Conservation (phyloP, 35 echinoderm and acorn worm species). For the Diadema setosum region DNA sequence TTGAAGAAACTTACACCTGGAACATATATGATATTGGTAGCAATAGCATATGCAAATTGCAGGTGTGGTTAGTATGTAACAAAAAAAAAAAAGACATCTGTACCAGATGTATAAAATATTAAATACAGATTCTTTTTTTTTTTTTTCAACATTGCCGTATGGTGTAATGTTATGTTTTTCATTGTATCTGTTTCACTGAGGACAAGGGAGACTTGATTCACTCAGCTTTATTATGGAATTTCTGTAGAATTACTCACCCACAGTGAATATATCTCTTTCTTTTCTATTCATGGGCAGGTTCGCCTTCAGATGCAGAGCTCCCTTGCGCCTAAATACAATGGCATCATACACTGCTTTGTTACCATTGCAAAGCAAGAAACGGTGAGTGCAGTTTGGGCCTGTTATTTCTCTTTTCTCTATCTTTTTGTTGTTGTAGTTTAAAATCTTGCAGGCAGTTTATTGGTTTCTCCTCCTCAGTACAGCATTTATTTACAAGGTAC, state of each 20-base stretch:
- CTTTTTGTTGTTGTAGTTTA: not conserved
- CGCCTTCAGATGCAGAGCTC: constrained; percentile 61
- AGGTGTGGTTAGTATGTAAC: too few relatives aligned
- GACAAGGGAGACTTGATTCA: not conserved
- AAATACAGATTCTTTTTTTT: not conserved
- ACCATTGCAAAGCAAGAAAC: constrained; percentile 65
- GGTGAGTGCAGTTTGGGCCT: constrained; percentile 16
- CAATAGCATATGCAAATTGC: too few relatives aligned
- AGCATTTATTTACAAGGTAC: not conserved
- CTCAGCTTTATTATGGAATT: not conserved
- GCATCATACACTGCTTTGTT: constrained; percentile 55
- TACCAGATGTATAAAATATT: not conserved
- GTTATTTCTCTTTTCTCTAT: not conserved
- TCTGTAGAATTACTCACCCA: not conserved
- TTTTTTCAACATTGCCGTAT: not conserved
- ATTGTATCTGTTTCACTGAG: not conserved
- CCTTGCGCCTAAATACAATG: constrained; percentile 36
- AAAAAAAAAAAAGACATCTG: too few relatives aligned
- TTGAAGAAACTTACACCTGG: too few relatives aligned
- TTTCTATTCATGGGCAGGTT: not conserved
- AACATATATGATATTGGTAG: too few relatives aligned
- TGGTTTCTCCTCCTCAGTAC: not conserved
- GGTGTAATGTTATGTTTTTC: not conserved
- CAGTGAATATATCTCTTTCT: not conserved
- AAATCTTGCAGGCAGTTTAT: not conserved